Evolutionary conservation across 2,797 vertebrate genomes (phyloP), one percentile per base, ranked within the genome.

Genomic region (Lutra lutra): DNA sequence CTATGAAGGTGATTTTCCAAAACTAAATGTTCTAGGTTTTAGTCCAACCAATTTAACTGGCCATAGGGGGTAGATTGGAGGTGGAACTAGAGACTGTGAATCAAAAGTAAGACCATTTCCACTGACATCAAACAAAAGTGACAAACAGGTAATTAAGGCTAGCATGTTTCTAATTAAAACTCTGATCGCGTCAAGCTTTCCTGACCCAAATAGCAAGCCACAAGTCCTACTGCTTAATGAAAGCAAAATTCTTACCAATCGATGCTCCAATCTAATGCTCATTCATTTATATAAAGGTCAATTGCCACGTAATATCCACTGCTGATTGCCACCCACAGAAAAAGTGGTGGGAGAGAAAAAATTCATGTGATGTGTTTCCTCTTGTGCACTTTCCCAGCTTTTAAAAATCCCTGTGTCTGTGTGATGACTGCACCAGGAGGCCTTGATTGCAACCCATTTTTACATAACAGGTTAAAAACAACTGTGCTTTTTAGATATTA

Each of bases 161-260:
- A 91, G 54, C 70, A 95, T 97, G 90, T 85, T 98, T 98, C 98
- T 98, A 98, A 98, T 98, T 98, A 98, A 92, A 98, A 93, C 75
- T 97, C 87, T 98, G 98, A 98, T 97, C 89, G 58, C 48, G 29
- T 89, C 96, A 98, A 98, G 94, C 64, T 94, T 98, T 98, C 98
- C 95, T 98, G 85, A 97, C 97, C 96, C 84, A 98, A 98, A 90
- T 97, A 98, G 96, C 94, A 97, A 98, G 92, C 96, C 93, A 88
- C 93, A 90, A 91, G 97, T 98, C 98, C 95, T 97, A 96, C 98
- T 93, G 98, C 89, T 98, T 98, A 98, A 98, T 98, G 93, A 96
- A 91, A 98, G 93, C 32, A 85, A 73, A 94, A 91, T 46, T 98
- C 83, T 91, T 97, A 97, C 94, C 93, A 98, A 64, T 97, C 73